A percentile compares a stretch with the other conserved stretches of the same genome.
These are phyloP conservation scores for Cremastobaeus sp. DNA, from an alignment of 2,888 invertebrate genomes.

Conservation along the genomic window DNA sequence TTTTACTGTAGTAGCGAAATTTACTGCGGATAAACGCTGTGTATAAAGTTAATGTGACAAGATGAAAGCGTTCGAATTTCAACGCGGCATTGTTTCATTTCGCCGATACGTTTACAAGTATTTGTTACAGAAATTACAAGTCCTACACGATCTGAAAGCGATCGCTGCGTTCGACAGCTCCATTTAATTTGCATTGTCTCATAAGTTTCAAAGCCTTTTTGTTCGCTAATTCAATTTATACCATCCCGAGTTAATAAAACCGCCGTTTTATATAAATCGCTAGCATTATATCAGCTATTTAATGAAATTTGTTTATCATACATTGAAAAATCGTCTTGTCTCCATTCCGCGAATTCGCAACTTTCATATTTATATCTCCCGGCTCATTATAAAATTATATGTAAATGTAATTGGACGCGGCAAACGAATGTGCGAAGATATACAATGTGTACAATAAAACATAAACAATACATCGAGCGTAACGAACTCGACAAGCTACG, in stretches of 20 bases:
- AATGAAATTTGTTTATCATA: slow-evolving; percentile 10
- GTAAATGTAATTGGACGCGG: too few relatives aligned
- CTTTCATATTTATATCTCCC: too few relatives aligned
- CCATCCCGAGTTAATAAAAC: slow-evolving; percentile 9
- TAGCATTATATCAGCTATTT: background rate
- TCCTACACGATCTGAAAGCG: slow-evolving; percentile 20
- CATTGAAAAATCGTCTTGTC: too few relatives aligned
- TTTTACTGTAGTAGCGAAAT: slow-evolving; percentile 2
- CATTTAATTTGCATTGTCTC: slow-evolving; percentile 44
- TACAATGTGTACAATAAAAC: too few relatives aligned
- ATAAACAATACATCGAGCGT: too few relatives aligned
- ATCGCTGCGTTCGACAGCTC: slow-evolving; percentile 34
- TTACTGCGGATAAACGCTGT: slow-evolving; percentile 11
- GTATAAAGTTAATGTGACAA: slow-evolving; percentile 45
- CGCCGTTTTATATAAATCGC: slow-evolving; percentile 8
- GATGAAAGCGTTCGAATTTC: slow-evolving; percentile 32
- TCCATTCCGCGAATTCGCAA: too few relatives aligned
- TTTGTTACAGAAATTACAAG: slow-evolving; percentile 46
- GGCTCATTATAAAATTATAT: too few relatives aligned
- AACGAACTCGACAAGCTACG: too few relatives aligned
- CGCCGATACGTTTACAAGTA: slow-evolving; percentile 32
- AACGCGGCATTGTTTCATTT: slow-evolving; percentile 41
- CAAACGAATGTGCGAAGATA: too few relatives aligned
- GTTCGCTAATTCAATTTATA: slow-evolving; percentile 12
- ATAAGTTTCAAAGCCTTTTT: slow-evolving; percentile 8